phyloP scores from a whole-genome alignment of 2,888 invertebrate genomes.

The Empis stercorea region DNA sequence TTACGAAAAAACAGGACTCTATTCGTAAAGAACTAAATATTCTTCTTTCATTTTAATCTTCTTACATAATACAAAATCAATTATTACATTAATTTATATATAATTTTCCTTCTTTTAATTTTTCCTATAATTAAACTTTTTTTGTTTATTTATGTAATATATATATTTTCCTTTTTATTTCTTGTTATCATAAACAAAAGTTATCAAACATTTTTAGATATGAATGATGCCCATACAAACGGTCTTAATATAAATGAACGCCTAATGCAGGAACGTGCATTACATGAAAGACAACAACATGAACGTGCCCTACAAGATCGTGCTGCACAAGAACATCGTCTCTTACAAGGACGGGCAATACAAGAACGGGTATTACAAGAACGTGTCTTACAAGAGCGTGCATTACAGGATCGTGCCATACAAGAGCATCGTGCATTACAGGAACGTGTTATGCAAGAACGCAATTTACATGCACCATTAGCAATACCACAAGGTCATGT shows the following conservation, averaged over 20 bases:
- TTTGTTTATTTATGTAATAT: no score
- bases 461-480: constrained; percentile 16
- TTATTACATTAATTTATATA: no score
- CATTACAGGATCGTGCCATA: constrained; percentile 15
- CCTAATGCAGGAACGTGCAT: constrained; percentile 16
- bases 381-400: constrained; percentile 15
- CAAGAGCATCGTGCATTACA: constrained; percentile 17
- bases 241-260: constrained; percentile 16
- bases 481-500: constrained; percentile 16
- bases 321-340: constrained; percentile 15
- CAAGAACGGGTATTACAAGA: constrained; percentile 16
- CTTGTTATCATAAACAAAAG: not conserved
- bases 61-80: no score
- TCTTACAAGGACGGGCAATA: constrained; percentile 15
- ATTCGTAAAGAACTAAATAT: no score
- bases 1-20: no score
- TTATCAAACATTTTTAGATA: constrained; percentile 6
- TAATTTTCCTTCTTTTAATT: not conserved
- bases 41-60: no score
- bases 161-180: no score
- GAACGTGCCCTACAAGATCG: constrained; percentile 16
- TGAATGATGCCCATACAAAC: constrained; percentile 15
- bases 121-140: no score
- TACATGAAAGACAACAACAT: constrained; percentile 16
- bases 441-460: constrained; percentile 14